These are phyloP conservation scores for Cydia strobilella DNA, from an alignment of 1,140 invertebrate species.

Conservation along the genomic window DNA sequence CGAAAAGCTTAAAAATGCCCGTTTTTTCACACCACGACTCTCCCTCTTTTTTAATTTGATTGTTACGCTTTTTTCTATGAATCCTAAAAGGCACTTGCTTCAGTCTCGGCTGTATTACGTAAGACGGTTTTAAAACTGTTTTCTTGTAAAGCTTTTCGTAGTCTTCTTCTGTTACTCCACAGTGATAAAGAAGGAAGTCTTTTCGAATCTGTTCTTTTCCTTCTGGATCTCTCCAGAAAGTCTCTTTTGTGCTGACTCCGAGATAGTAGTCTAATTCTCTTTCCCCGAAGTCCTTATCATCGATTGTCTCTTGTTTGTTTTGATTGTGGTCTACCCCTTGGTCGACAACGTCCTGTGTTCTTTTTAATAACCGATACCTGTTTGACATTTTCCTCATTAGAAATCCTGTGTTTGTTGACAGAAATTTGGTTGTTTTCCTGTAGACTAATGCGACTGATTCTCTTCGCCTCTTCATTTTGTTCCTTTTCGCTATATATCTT, in stretches of 20 bases:
- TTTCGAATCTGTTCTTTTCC: conserved; percentile 70
- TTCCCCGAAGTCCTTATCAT: conserved; percentile 58
- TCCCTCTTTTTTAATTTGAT: conserved; percentile 53
- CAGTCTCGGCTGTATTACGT: conserved; percentile 53
- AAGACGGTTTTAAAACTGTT: conserved; percentile 48
- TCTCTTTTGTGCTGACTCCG: conserved; percentile 63
- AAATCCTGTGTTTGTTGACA: conserved; percentile 58
- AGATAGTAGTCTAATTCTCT: conserved; percentile 68
- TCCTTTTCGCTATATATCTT: conserved; percentile 45
- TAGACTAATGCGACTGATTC: conserved; percentile 71
- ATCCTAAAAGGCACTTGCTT: conserved; percentile 75
- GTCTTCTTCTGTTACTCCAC: conserved; percentile 68
- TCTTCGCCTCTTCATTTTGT: conserved; percentile 62
- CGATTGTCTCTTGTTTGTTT: conserved; percentile 41
- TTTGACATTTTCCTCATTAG: conserved; percentile 65
- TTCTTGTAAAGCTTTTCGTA: conserved; percentile 69
- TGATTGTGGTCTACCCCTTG: conserved; percentile 34
- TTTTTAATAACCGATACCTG: conserved; percentile 53
- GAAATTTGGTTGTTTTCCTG: conserved; percentile 70
- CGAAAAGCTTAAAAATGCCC: conserved; percentile 72
- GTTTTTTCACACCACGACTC: conserved; percentile 70
- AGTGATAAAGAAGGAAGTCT: conserved; percentile 73
- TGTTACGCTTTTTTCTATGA: conserved; percentile 62
- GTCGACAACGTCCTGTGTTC: conserved; percentile 53
- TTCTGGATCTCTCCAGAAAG: conserved; percentile 68